Base-by-base conservation (phyloP, 2,888 invertebrate genomes). In the Micropterix aruncella region DNA sequence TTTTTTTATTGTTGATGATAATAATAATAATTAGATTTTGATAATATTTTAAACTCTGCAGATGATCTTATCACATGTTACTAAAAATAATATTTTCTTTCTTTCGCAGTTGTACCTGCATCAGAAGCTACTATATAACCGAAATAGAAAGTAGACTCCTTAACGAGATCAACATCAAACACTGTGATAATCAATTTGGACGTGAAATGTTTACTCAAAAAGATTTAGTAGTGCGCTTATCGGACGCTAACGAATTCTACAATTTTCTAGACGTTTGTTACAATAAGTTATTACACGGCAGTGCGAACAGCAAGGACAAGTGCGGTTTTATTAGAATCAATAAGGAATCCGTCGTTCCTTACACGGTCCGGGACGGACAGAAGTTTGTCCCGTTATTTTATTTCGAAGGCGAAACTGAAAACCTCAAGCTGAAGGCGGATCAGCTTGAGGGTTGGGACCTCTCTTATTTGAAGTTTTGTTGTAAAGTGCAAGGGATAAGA, bases 361-460 rank as follows among this genome's bases (percentile, higher is more conserved):
- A 91, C 57, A 90, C 93, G 2, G 80, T 88, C 38, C 79, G 86
- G 54, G 83, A 83, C 53, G 76, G 73, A 51, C 81, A 84, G 54
- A 90, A 91, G 62, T 91, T 86, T 67, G 93, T 94, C 46, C 94
- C 94, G 14, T 65, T 94, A 43, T 91, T 91, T 63, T 92, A 91
- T 60, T 71, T 71, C 56, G 87, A 87, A 63, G 91, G 91, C 52
- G 89, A 89, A 68, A 91, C 89, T n/a, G 91, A 91, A 61, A 89
- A 88, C 67, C 70, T 92, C 19, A 88, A 88, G 60, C 75, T 83
- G 49, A 87, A 90, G 59, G 87, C 91, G 2, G 86, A 89, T 56
- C 83, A 87, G 61, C 65, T 92, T 36, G 86, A 87, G 57, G 90
- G 90, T 47, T 93, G 92, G 93, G 91, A 92, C 65, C 66, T 92